A percentile compares a stretch with the other conserved stretches of the same genome.
phyloP scores from a whole-genome alignment of 92 coral and sea anemone species.

The Paragorgia papillata region DNA sequence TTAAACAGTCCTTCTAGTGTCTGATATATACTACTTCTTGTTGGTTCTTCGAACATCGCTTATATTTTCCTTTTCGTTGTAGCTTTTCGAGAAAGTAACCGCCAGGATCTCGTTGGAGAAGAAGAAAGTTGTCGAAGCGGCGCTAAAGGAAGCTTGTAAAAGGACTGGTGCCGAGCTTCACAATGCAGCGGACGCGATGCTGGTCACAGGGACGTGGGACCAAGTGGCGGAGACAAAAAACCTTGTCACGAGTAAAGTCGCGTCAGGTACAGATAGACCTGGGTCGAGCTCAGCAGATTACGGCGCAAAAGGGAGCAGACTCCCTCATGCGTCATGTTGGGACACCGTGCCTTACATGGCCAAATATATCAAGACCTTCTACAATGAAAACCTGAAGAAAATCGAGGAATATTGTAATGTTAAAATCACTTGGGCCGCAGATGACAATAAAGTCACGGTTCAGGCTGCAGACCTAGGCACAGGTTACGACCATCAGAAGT shows the following conservation, averaged over 20 bases:
- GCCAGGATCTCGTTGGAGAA: conserved; percentile 16
- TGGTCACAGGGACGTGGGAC: conserved; percentile 17
- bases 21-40: too few species aligned
- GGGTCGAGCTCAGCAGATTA: conserved; percentile 4
- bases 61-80: too few species aligned
- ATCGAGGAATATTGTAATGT: conserved; percentile 10
- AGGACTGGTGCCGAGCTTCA: conserved; percentile 9
- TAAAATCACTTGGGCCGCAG: conserved; percentile 9
- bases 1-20: too few species aligned
- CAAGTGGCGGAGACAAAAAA: background rate
- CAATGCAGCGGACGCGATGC: conserved; percentile 8
- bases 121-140: background rate
- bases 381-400: background rate
- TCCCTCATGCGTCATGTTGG: background rate
- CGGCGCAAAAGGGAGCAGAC: background rate
- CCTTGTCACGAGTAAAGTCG: background rate
- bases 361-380: conserved; percentile 1
- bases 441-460: background rate
- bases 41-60: too few species aligned
- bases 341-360: conserved; percentile 22
- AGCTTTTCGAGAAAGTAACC: conserved; percentile 35
- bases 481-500: background rate
- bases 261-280: background rate
- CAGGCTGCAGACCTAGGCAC: background rate
- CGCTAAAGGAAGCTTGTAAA: conserved; percentile 20